phyloP scores from a whole-genome alignment of 1,140 invertebrate genomes.

The Drosophila kepulauana region DNA sequence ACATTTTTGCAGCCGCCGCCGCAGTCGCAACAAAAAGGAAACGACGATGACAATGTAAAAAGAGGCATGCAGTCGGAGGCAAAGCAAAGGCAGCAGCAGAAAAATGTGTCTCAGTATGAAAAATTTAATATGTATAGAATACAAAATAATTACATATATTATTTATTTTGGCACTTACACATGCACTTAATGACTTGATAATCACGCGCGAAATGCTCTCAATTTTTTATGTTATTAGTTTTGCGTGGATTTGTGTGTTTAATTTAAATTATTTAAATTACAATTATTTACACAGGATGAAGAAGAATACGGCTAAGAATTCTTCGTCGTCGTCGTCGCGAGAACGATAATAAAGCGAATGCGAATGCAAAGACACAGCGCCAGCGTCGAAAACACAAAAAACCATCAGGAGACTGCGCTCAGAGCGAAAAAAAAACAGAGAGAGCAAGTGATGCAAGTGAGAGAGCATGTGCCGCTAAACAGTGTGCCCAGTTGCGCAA shows the following conservation, averaged over 20 bases:
- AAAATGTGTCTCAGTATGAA: conserved; percentile 48
- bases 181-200: conserved; percentile 70
- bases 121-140: conserved; percentile 47
- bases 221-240: conserved; percentile 51
- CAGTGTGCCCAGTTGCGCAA: conserved; percentile 31
- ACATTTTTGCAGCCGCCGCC: conserved; percentile 56
- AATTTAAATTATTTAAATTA: conserved; percentile 81
- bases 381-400: conserved; percentile 58
- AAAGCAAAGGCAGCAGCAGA: conserved; percentile 33
- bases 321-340: conserved; percentile 76
- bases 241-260: conserved; percentile 69
- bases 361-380: conserved; percentile 71
- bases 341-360: conserved; percentile 82
- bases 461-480: conserved; percentile 47
- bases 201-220: conserved; percentile 62
- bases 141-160: conserved; percentile 34
- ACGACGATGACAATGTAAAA: conserved; percentile 75
- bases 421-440: conserved; percentile 12
- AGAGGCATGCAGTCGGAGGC: conserved; percentile 42
- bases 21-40: conserved; percentile 62
- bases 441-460: conserved; percentile 7
- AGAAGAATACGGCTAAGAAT: conserved; percentile 76
- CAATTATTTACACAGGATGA: conserved; percentile 84
- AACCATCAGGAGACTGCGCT: conserved; percentile 55
- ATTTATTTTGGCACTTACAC: conserved; percentile 65